Percentiles rank a stretch among this genome's conserved stretches.
Evolutionary conservation across 2,113 vertebrate species (phyloP).

Genomic region (Corynorhinus townsendii): DNA sequence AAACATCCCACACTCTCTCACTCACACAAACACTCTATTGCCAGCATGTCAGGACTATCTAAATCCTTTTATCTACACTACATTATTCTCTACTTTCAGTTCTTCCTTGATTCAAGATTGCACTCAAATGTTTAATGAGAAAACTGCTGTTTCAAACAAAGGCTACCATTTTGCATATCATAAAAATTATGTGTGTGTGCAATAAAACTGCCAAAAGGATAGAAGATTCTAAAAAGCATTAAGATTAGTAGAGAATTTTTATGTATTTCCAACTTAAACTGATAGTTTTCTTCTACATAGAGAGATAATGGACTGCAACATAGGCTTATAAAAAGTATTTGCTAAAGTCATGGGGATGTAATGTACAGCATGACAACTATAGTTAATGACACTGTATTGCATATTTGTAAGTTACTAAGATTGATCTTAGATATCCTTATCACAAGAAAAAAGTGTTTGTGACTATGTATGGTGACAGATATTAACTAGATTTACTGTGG

Average conservation of each 20-base stretch:
- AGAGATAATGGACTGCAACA: background rate
- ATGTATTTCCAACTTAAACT: constrained; percentile 20
- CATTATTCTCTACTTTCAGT: constrained; percentile 42
- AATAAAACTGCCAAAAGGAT: constrained; percentile 24
- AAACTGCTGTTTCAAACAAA: constrained; percentile 37
- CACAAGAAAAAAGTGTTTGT: background rate
- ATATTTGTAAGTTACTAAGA: background rate
- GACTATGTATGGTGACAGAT: background rate
- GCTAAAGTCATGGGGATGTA: background rate
- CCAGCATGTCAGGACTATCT: background rate
- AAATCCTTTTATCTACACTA: constrained; percentile 25
- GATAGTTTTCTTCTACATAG: background rate
- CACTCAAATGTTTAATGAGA: constrained; percentile 44
- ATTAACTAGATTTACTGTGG: background rate
- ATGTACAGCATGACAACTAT: background rate
- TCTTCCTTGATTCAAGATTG: background rate
- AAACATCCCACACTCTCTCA: background rate
- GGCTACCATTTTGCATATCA: constrained; percentile 4
- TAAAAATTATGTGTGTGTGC: constrained; percentile 6
- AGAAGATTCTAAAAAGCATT: constrained; percentile 31
- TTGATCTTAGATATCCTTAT: background rate
- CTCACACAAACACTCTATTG: background rate
- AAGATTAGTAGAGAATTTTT: background rate
- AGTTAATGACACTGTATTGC: background rate
- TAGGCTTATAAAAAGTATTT: background rate